Base-by-base conservation (phyloP, 1,140 invertebrate genomes). In the Scaptomyza graminum region DNA sequence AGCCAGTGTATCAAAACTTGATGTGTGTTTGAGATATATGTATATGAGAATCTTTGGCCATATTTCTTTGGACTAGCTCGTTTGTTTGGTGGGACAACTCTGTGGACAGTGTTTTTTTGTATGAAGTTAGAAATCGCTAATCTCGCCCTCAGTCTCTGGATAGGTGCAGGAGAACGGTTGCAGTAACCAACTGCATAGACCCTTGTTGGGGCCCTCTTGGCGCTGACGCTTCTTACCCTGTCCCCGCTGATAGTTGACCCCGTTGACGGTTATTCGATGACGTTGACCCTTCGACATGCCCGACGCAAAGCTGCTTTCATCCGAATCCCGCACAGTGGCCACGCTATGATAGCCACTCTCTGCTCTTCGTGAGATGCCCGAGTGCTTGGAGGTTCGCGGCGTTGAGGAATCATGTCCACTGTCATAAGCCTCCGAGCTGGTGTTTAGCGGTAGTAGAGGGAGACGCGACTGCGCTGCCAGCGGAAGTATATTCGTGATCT, bases 331-430 rank as follows among this genome's bases (percentile, higher is more conserved):
- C 1, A 97, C 95, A 0, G 91, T 92, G 11, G 91, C 91, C 61
- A 98, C 95, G 81, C 82, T 97, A 80, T 98, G 97, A 88, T 98
- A 98, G 2, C 97, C 97, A 84, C 96, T 97, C 90, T 96, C 96
- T 1, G 95, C 95, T 15, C 95, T 93, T 76, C 95, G 93, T 0
- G 95, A 95, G 9, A 96, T 94, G 0, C 95, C 95, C 62, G 95
- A 96, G 69, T 96, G 94, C 90, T 96, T 96, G 1, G 95, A 95
- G 15, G 95, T 96, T 5, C 96, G 93, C 49, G 94, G 96, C 47
- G 95, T 95, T 2, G 95, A 95, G 2, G 94, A 95, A 74, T 96
- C 96, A 69, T 96, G 95, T 0, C 95, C 96, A 75, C 95, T 96
- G 90, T 97, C 96, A 76, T 96, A 96, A 11, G 95, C 95, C 51